A percentile compares a stretch with the other conserved stretches of the same genome.
Conservation (phyloP, 2,113 vertebrate genomes). For the Anhinga rufa region DNA sequence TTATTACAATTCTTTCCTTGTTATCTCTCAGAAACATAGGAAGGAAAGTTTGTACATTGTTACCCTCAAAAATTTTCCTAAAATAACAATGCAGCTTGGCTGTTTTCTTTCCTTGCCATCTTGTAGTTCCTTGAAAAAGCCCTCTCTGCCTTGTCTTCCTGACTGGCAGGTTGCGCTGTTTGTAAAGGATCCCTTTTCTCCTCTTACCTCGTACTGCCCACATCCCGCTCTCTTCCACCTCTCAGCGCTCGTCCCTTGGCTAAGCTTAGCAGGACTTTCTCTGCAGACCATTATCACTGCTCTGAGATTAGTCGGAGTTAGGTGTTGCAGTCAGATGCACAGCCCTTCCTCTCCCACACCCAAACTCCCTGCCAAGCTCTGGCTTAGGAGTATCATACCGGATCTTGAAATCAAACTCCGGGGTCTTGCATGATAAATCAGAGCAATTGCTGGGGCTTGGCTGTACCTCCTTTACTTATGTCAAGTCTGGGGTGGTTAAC, state of each 20-base stretch:
- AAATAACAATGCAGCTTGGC: neutral
- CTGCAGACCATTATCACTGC: neutral
- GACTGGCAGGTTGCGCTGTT: neutral
- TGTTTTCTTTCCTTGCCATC: neutral
- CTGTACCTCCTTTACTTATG: neutral
- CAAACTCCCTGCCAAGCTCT: slow-evolving; percentile 1
- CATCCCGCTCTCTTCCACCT: neutral
- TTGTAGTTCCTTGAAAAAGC: neutral
- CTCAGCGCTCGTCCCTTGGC: neutral
- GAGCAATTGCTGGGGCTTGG: neutral
- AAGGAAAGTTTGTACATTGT: neutral
- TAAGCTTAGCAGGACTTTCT: slow-evolving; percentile 18
- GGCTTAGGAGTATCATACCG: neutral
- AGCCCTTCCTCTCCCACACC: slow-evolving; percentile 9
- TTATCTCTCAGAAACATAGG: neutral
- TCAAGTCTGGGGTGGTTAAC: neutral
- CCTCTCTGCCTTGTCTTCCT: neutral
- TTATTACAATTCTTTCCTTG: neutral
- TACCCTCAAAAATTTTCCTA: neutral
- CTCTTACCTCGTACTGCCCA: neutral
- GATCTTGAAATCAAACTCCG: neutral
- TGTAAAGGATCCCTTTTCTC: neutral
- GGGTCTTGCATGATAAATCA: neutral
- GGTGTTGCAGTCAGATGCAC: neutral
- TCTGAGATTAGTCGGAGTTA: neutral